Evolutionary conservation across 2,797 vertebrate genomes (phyloP).

Genomic region (Thunnus albacares): DNA sequence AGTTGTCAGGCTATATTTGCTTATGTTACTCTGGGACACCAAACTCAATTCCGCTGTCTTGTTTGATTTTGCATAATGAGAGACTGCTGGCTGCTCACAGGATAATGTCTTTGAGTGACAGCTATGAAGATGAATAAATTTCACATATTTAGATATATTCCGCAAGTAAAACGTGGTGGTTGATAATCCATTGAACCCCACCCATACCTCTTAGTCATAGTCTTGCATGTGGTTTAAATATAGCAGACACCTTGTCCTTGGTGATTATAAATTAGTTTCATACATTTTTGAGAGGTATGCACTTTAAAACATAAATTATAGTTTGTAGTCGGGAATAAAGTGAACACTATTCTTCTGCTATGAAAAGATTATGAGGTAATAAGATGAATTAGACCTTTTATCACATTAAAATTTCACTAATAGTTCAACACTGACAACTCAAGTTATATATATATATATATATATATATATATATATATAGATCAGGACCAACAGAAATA

Average conservation of each 20-base stretch:
- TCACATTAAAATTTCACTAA: not conserved
- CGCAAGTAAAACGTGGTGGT: conserved; percentile 26
- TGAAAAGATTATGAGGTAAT: conserved; percentile 21
- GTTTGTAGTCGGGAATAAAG: conserved; percentile 11
- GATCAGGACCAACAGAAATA: not conserved
- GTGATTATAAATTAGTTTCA: conserved; percentile 19
- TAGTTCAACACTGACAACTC: conserved; percentile 10
- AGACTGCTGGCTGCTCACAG: conserved; percentile 73
- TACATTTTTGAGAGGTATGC: not conserved
- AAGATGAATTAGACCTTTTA: conserved; percentile 16
- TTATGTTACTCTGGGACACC: conserved; percentile 80
- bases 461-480: not conserved
- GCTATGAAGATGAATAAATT: conserved; percentile 67
- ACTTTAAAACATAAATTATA: conserved; percentile 35
- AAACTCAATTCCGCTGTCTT: conserved; percentile 81
- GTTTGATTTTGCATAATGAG: conserved; percentile 85
- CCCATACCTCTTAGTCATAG: not conserved
- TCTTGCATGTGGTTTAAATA: conserved; percentile 37
- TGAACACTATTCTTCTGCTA: conserved; percentile 5
- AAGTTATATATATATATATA: not conserved
- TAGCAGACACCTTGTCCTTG: conserved; percentile 9
- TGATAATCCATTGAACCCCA: conserved; percentile 4
- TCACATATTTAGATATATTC: conserved; percentile 58
- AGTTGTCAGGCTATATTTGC: conserved; percentile 82
- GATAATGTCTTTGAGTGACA: conserved; percentile 79